phyloP scores from a whole-genome alignment of 2,888 invertebrate genomes.

The Drymonia ruficornis region DNA sequence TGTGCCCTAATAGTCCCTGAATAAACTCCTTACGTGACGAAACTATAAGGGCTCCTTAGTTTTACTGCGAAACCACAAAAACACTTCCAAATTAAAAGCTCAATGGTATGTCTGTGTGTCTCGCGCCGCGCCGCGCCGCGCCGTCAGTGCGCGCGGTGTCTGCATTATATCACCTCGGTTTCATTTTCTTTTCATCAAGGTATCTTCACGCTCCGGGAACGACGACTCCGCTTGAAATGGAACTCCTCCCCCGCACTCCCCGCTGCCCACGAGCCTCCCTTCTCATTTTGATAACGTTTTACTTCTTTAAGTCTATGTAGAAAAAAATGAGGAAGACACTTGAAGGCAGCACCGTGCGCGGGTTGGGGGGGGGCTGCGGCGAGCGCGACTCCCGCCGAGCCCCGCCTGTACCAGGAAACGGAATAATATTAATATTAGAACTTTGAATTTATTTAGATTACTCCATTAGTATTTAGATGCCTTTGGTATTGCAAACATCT shows the following conservation, averaged over 20 bases:
- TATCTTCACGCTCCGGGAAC: conserved; percentile 66
- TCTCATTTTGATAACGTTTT: conserved; percentile 59
- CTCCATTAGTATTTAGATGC: no score
- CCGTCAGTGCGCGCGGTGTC: conserved; percentile 18
- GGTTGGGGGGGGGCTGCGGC: no score
- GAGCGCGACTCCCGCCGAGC: no score
- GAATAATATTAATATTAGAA: no score
- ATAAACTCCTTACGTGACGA: no score
- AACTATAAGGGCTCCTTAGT: no score
- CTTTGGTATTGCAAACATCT: no score
- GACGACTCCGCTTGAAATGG: conserved; percentile 44
- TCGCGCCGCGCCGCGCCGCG: not conserved
- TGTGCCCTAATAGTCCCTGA: no score
- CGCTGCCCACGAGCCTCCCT: conserved; percentile 24
- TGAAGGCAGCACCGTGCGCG: conserved; percentile 10
- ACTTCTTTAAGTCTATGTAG: conserved; percentile 44
- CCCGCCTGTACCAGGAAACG: conserved; percentile 3
- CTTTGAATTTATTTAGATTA: no score
- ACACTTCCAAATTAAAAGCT: conserved; percentile 24
- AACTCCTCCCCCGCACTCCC: conserved; percentile 14
- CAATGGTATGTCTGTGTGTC: conserved; percentile 5
- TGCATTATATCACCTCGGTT: conserved; percentile 51
- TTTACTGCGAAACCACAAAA: no score
- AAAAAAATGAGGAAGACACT: conserved; percentile 39
- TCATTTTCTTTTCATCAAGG: conserved; percentile 78